Base-by-base conservation (phyloP, 2,797 vertebrate genomes). In the Prionace glauca region DNA sequence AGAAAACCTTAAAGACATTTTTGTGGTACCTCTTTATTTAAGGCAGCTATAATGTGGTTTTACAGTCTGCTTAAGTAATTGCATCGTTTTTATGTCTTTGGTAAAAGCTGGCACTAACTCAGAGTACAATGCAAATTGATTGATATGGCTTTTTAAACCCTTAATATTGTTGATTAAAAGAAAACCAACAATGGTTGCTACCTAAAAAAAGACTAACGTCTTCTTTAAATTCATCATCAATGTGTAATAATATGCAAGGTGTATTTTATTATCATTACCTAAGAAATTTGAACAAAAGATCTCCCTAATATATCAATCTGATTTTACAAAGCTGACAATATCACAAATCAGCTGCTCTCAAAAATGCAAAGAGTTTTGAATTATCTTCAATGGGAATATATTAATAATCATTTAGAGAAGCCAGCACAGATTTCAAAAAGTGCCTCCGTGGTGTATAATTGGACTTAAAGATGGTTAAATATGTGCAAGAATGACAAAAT, bases 1-100 rank as follows among this genome's bases (percentile, higher is more conserved):
- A 72, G 16, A 72, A 50, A 50, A n/a, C 62, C 29, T 94, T 69
- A 50, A 45, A 50, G 92, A 11, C 9, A 3, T 72, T 29, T 74
- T 94, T 94, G 24, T 60, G 93, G 20, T 26, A 77, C 50, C 9
- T 77, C 62, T 71, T 93, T 45, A 56, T 16, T 74, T 95, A n/a
- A 77, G 36, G 20, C 71, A 16, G 45, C 69, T 77, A 41, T 72
- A 77, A 95, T 94, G 36, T 71, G 45, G 45, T 95, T 72, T 74
- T 26, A 94, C 12, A 50, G 45, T 77, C 93, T 95, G 93, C 29
- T 95, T 56, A 95, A 95, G 74, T 95, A 77, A 77, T 95, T 94
- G 45, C 93, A 95, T n/a, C 29, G 72, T 72, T 77, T 71, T 95
- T 95, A 77, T 56, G 24, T 95, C 11, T 45, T 41, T 95, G 45